Evolutionary conservation across 2,888 invertebrate genomes (phyloP), one percentile per base, ranked within the genome.

Genomic region (Acleris sparsana): DNA sequence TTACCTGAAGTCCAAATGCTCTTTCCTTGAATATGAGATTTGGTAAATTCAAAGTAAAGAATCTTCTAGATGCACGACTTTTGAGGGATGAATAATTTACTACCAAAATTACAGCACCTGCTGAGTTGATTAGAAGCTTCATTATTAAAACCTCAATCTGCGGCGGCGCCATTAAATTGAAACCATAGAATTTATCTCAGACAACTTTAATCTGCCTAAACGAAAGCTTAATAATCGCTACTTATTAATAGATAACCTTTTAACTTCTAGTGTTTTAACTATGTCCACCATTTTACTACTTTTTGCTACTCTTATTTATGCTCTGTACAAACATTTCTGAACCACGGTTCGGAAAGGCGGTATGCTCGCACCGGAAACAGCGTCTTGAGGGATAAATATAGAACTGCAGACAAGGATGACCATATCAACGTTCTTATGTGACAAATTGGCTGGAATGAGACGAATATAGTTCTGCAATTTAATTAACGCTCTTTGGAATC

Each of bases 321-420:
- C 70, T 71, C 71, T 39, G 39, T 29, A 76, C 73, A 80, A 80
- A 82, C 81, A 72, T 83, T 82, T 80, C 81, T 78, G 76, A 77
- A 72, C 72, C 73, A 70, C 75, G 77, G 69, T 73, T 68, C 65
- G 70, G 71, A 73, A 74, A 73, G 75, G 70, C 75, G 79, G 83
- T 80, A 83, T 84, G 82, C 76, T 69, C 72, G 71, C 76, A 83
- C 89, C 89, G 92, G 92, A 92, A 89, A 84, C 83, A 79, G 78
- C 82, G 82, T 82, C 86, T 86, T 82, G 73, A 69, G 76, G 77
- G 85, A 84, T 88, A 90, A 88, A 88, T 88, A 85, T 91, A 92
- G 87, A 74, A 75, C 74, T 70, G 67, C 80, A 80, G 83, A 85
- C 76, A 81, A 86, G 77, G 86, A 86, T 76, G 78, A 78, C 76